Evolutionary conservation across 2,888 invertebrate species (phyloP).

Genomic region (Automeris io): DNA sequence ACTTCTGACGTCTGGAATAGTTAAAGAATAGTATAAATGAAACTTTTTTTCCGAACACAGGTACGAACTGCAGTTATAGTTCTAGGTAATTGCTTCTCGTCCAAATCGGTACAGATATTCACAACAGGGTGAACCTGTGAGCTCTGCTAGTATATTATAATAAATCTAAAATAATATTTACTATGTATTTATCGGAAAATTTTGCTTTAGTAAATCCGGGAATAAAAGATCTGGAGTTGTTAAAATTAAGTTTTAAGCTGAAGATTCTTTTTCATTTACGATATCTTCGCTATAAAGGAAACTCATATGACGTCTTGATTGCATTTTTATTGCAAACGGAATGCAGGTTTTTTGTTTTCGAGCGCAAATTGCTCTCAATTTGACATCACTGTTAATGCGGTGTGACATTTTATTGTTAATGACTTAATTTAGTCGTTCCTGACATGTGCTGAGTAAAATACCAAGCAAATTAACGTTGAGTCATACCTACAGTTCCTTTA

Average conservation of each 20-base stretch:
- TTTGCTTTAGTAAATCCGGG: no score
- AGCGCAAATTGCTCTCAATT: slow-evolving; percentile 28
- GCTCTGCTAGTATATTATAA: no score
- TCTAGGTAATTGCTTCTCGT: no score
- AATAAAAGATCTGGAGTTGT: neutral
- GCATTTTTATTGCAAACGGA: slow-evolving; percentile 40
- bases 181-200: no score
- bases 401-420: slow-evolving; percentile 1
- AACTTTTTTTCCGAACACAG: no score
- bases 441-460: neutral
- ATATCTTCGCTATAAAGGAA: slow-evolving; percentile 26
- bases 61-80: no score
- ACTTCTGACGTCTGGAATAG: no score
- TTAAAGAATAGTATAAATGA: no score
- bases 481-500: no score
- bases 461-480: neutral
- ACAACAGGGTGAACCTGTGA: no score
- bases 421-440: slow-evolving; percentile 1
- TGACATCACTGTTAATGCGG: slow-evolving; percentile 19
- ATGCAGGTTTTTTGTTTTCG: slow-evolving; percentile 24
- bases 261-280: neutral
- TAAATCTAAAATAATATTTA: no score
- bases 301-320: slow-evolving; percentile 38
- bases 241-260: neutral
- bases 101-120: no score